phyloP scores from a whole-genome alignment of 2,888 invertebrate species.

The Orthonevra nobilis region DNA sequence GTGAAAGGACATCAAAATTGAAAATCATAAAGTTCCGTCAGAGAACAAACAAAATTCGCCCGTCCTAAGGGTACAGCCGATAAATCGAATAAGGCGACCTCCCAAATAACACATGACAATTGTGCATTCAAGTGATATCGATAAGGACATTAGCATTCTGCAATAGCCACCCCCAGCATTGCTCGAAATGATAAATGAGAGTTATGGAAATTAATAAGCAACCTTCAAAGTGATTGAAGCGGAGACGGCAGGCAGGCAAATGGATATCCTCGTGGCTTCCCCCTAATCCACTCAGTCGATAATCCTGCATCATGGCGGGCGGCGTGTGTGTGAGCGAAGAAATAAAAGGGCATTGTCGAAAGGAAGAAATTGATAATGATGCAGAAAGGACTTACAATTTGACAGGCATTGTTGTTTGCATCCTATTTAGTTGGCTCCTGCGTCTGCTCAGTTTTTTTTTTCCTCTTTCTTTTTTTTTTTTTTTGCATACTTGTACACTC shows the following conservation, averaged over 20 bases:
- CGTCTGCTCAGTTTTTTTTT: too few relatives aligned
- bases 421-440: too few relatives aligned
- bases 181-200: constrained; percentile 54
- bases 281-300: constrained; percentile 41
- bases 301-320: constrained; percentile 36
- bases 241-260: too few relatives aligned
- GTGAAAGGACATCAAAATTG: constrained; percentile 4
- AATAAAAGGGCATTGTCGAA: neutral
- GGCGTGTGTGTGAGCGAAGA: too few relatives aligned
- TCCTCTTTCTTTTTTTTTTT: constrained; percentile 21
- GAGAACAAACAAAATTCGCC: constrained; percentile 10
- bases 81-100: too few relatives aligned
- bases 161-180: neutral
- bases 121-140: constrained; percentile 63
- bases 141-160: constrained; percentile 59
- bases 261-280: too few relatives aligned
- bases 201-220: constrained; percentile 63
- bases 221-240: constrained; percentile 46
- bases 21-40: constrained; percentile 37
- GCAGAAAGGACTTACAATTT: constrained; percentile 58
- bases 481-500: constrained; percentile 52
- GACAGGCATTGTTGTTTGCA: constrained; percentile 67
- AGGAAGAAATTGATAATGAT: constrained; percentile 54
- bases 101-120: constrained; percentile 4
- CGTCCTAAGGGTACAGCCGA: neutral